Percentiles rank a stretch among this genome's conserved stretches.
Evolutionary conservation across 2,888 invertebrate genomes (phyloP).

Genomic region (Cheilosia pagana): DNA sequence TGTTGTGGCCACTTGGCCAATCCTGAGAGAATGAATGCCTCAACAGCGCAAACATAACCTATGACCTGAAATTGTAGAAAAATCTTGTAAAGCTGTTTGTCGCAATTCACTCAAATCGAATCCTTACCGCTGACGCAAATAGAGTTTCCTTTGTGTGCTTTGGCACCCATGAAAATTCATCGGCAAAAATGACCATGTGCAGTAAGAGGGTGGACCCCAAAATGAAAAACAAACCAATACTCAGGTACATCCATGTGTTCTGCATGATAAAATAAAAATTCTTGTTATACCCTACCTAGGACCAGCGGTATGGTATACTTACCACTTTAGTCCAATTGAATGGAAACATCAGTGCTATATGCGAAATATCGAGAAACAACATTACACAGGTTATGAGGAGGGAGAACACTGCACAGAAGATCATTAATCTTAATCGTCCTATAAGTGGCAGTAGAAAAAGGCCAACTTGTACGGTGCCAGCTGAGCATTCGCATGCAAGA

Average conservation of each 20-base stretch:
- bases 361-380: slow-evolving; percentile 91
- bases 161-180: slow-evolving; percentile 88
- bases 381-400: slow-evolving; percentile 89
- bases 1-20: slow-evolving; percentile 86
- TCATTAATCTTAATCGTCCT: slow-evolving; percentile 89
- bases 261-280: slow-evolving; percentile 78
- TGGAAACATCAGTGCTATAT: slow-evolving; percentile 90
- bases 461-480: slow-evolving; percentile 90
- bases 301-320: slow-evolving; percentile 83
- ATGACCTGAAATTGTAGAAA: slow-evolving; percentile 84
- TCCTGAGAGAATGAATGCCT: slow-evolving; percentile 86
- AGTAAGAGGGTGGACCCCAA: slow-evolving; percentile 88
- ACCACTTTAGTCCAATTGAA: slow-evolving; percentile 92
- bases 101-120: background rate
- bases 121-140: slow-evolving; percentile 87
- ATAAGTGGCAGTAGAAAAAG: slow-evolving; percentile 91
- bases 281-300: background rate
- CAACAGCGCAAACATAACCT: slow-evolving; percentile 86
- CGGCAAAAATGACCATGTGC: slow-evolving; percentile 88
- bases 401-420: slow-evolving; percentile 90
- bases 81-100: background rate
- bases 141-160: slow-evolving; percentile 89
- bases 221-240: slow-evolving; percentile 89
- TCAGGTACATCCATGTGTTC: slow-evolving; percentile 90
- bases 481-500: slow-evolving; percentile 89